Evolutionary conservation across 2,797 vertebrate species (phyloP), one percentile per base, ranked within the genome.

Genomic region (Alca torda): DNA sequence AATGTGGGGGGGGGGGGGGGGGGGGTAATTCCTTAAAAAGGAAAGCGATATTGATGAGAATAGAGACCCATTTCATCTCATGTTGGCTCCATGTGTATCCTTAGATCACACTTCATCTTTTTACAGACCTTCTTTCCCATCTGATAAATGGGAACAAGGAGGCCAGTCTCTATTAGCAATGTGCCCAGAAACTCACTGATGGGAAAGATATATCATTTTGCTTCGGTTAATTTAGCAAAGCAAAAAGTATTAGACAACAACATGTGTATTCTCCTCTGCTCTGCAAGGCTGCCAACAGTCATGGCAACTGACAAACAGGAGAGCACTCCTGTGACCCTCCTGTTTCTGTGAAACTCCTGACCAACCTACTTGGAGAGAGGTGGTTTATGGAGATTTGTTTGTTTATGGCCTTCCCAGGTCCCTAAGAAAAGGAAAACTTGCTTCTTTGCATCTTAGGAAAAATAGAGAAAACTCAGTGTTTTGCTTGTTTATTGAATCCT

Each of bases 401-500:
- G 17, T 33, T 88, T 26, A 1, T 11, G 15, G 46, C 33, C 35
- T 68, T 77, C 41, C 25, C 7, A 7, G 41, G 31, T 46, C 64
- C 81, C 83, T 82, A 72, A 73, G 57, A 89, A 89, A 64, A 79
- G 19, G 11, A 82, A 88, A 89, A 60, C 11, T 51, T 45, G 1
- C n/a, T 83, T 89, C 84, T 89, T 92, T 86, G 31, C 48, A 50
- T 78, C 65, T 41, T 67, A 87, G 50, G 31, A 51, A 87, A 95
- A 88, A 48, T 7, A 77, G 28, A 73, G 76, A 87, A 89, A 96
- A 93, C 7, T 72, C 50, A 31, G 14, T 35, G 63, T 89, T 96
- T 95, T 60, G 13, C 46, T 88, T 90, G 43, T 79, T 93, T 78
- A 85, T 87, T 93, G 87, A 51, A 81, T 93, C 73, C 56, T 7